Evolutionary conservation across 2,797 vertebrate species (phyloP).

Genomic region (Cirrhinus molitorella): DNA sequence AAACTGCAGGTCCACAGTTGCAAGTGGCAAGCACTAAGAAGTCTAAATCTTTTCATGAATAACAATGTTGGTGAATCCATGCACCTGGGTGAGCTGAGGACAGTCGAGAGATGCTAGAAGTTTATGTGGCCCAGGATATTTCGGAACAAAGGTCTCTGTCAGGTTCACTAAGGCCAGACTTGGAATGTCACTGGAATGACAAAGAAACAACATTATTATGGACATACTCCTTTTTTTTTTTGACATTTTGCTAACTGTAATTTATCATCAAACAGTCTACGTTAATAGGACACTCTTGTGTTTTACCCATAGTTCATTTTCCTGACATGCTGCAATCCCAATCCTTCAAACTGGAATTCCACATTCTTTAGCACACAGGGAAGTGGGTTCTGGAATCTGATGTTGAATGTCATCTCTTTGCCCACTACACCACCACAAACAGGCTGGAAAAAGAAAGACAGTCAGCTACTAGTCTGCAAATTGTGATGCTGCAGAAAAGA

Average conservation of each 20-base stretch:
- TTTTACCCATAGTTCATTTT: slow-evolving; percentile 84
- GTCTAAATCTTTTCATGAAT: neutral
- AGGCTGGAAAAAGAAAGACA: slow-evolving; percentile 68
- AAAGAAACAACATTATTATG: neutral
- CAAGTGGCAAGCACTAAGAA: neutral
- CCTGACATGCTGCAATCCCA: slow-evolving; percentile 85
- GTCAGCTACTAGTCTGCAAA: neutral
- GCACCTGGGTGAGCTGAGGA: slow-evolving; percentile 87
- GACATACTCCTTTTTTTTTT: neutral
- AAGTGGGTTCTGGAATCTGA: slow-evolving; percentile 89
- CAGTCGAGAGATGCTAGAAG: slow-evolving; percentile 88
- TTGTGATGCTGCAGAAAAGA: too few relatives aligned
- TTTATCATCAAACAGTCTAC: neutral
- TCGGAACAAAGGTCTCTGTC: slow-evolving; percentile 85
- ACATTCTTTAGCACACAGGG: slow-evolving; percentile 79
- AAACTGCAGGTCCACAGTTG: neutral
- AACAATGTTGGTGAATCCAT: slow-evolving; percentile 82
- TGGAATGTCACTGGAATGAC: slow-evolving; percentile 72
- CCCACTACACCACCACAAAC: slow-evolving; percentile 76
- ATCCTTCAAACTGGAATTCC: slow-evolving; percentile 87
- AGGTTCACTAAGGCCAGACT: slow-evolving; percentile 76
- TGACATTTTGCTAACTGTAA: neutral
- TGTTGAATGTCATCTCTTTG: slow-evolving; percentile 84
- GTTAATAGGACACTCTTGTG: neutral
- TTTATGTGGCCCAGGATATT: slow-evolving; percentile 82